Conservation (phyloP, 2,888 invertebrate species). For the Ischnura elegans region DNA sequence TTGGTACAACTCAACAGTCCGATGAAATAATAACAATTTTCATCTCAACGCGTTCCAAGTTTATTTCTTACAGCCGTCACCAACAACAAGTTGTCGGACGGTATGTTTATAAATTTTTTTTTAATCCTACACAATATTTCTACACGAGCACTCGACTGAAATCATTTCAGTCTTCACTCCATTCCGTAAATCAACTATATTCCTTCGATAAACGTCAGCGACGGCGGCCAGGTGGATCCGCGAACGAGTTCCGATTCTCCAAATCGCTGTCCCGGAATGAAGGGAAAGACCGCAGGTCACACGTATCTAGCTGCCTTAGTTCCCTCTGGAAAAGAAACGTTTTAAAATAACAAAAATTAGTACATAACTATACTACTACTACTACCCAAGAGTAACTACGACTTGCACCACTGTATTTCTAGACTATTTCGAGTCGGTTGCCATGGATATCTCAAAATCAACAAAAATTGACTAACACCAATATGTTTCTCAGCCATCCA, state of each 20-base stretch:
- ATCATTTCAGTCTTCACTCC: not conserved
- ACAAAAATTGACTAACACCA: no score
- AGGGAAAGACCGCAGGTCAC: not conserved
- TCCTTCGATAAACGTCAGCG: not conserved
- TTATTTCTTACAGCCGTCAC: not conserved
- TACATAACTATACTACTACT: no score
- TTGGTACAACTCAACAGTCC: not conserved
- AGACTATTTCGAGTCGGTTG: no score
- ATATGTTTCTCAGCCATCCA: no score
- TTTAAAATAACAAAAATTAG: not conserved
- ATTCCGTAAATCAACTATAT: not conserved
- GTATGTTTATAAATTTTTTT: not conserved
- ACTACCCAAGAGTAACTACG: no score
- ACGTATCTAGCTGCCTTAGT: not conserved
- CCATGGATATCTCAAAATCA: no score
- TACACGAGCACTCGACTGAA: not conserved
- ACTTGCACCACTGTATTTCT: no score
- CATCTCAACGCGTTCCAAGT: not conserved
- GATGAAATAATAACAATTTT: not conserved
- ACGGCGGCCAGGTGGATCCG: not conserved
- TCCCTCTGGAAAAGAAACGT: conserved; percentile 15
- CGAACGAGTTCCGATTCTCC: not conserved
- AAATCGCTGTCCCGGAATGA: not conserved
- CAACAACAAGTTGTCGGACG: not conserved
- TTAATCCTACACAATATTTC: not conserved